These are phyloP conservation scores for Trachelipus rathkii DNA, from an alignment of 1,140 invertebrate species.

Conservation along the genomic window DNA sequence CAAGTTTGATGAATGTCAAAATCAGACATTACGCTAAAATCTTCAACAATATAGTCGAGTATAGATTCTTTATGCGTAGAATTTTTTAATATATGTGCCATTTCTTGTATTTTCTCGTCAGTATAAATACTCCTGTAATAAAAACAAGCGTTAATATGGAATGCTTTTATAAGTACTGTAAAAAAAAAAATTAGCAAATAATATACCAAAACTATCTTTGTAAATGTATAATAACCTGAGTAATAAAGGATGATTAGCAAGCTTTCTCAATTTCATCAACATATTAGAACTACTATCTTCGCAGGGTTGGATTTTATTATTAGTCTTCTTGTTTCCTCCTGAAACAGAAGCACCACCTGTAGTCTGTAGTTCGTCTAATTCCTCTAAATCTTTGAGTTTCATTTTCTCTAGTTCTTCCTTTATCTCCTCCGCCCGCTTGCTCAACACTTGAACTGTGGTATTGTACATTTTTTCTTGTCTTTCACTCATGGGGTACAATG, in stretches of 20 bases:
- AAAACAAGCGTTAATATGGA: no score
- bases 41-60: conserved; percentile 73
- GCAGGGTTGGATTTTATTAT: conserved; percentile 10
- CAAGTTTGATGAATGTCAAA: conserved; percentile 31
- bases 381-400: conserved; percentile 31
- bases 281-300: conserved; percentile 64
- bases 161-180: no score
- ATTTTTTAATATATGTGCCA: conserved; percentile 67
- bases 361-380: conserved; percentile 27
- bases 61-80: conserved; percentile 76
- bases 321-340: conserved; percentile 7
- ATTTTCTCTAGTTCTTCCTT: conserved; percentile 33
- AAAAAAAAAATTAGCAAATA: no score
- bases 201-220: no score
- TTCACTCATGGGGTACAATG: no score
- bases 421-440: background rate
- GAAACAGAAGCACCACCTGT: background rate
- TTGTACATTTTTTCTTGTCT: no score
- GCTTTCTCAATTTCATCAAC: conserved; percentile 82
- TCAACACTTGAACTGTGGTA: no score
- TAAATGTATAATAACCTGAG: conserved; percentile 56
- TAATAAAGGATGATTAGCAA: conserved; percentile 83
- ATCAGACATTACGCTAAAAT: conserved; percentile 71
- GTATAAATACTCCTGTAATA: conserved; percentile 31
- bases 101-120: conserved; percentile 62